Evolutionary conservation across 2,888 invertebrate species (phyloP).

Genomic region (Chaetoderma sp.): DNA sequence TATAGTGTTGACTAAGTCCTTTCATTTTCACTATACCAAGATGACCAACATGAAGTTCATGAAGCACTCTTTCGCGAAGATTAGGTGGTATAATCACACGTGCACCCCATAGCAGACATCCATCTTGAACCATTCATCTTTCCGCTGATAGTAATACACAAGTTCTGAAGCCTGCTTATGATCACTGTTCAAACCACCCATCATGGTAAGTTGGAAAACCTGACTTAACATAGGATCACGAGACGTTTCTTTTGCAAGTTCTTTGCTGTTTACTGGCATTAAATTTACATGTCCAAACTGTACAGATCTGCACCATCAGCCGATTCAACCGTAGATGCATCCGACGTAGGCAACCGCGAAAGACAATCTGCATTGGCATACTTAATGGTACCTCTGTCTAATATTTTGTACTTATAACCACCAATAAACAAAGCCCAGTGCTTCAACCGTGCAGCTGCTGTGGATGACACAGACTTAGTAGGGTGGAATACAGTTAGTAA

Average conservation of each 20-base stretch:
- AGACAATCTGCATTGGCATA: too few species aligned
- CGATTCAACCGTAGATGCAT: too few species aligned
- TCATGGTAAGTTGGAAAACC: too few species aligned
- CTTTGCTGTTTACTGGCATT: neutral
- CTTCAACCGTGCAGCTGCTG: too few species aligned
- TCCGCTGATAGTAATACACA: constrained; percentile 6
- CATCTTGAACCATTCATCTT: constrained; percentile 19
- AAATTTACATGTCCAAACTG: neutral
- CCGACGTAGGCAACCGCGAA: too few species aligned
- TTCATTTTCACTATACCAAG: constrained; percentile 40
- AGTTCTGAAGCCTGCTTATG: too few species aligned
- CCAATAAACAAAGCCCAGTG: too few species aligned
- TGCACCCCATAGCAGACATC: too few species aligned
- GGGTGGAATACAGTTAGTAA: constrained; percentile 60
- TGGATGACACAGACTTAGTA: constrained; percentile 45
- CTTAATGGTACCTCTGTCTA: too few species aligned
- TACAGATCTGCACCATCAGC: too few species aligned
- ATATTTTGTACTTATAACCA: too few species aligned
- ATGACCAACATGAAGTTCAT: constrained; percentile 37
- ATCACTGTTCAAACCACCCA: constrained; percentile 7
- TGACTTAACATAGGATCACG: constrained; percentile 10
- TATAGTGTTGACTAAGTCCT: constrained; percentile 29
- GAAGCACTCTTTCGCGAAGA: constrained; percentile 7
- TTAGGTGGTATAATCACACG: constrained; percentile 35
- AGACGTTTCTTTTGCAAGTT: constrained; percentile 3